Evolutionary conservation across 2,888 invertebrate genomes (phyloP).

Genomic region (Ichneumon xanthorius): DNA sequence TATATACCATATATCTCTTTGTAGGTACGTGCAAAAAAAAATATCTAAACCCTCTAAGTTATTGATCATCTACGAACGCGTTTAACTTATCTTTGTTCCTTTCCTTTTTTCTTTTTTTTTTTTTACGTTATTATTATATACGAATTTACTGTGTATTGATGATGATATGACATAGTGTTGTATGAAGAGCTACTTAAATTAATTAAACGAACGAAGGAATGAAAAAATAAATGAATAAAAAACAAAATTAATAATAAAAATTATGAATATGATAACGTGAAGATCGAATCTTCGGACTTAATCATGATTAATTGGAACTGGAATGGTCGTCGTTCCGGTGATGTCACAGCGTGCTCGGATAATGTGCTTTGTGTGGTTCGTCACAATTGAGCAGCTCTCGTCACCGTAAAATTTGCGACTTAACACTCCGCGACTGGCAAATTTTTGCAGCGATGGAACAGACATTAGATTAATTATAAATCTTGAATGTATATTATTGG

Average conservation of each 20-base stretch:
- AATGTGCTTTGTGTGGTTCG: neutral
- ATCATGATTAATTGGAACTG: neutral
- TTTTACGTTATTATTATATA: neutral
- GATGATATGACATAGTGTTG: constrained; percentile 45
- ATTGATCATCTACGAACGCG: constrained; percentile 58
- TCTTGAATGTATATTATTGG: neutral
- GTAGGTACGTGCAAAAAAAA: constrained; percentile 64
- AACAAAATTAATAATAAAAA: constrained; percentile 7
- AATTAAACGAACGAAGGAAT: constrained; percentile 12
- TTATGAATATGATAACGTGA: constrained; percentile 1
- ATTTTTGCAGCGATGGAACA: neutral
- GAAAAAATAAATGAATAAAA: constrained; percentile 10
- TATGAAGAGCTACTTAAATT: constrained; percentile 54
- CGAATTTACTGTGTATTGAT: constrained; percentile 56
- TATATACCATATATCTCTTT: constrained; percentile 83
- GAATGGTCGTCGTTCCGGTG: neutral
- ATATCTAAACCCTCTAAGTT: constrained; percentile 62
- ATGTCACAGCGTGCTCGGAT: constrained; percentile 26
- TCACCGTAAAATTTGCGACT: neutral
- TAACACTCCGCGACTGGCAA: constrained; percentile 2
- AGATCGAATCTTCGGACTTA: constrained; percentile 10
- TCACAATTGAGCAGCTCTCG: neutral
- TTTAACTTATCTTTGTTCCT: constrained; percentile 14
- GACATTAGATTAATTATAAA: neutral
- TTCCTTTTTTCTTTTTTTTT: constrained; percentile 10